Conservation (phyloP, 2,797 vertebrate species). For the Sandelia bainsii region DNA sequence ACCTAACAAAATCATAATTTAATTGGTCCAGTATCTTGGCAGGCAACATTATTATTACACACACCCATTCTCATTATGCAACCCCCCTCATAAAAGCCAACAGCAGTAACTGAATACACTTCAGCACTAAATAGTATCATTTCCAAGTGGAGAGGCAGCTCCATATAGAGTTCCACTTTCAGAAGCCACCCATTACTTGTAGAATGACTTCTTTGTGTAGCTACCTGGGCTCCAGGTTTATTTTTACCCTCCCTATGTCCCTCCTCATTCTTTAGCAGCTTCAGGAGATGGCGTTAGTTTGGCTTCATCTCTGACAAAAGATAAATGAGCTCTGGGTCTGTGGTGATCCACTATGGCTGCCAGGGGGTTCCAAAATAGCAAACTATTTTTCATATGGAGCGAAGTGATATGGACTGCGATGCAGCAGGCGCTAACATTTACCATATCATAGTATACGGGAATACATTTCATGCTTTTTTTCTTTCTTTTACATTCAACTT, state of each 20-base stretch:
- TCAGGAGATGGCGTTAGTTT: slow-evolving; percentile 96
- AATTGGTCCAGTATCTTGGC: slow-evolving; percentile 37
- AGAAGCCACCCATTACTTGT: slow-evolving; percentile 91
- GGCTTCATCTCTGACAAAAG: slow-evolving; percentile 99
- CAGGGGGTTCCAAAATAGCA: slow-evolving; percentile 99
- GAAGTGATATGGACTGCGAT: slow-evolving; percentile 95
- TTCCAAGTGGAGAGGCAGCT: slow-evolving; percentile 64
- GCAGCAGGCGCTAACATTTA: slow-evolving; percentile 95
- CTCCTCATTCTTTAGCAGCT: slow-evolving; percentile 96
- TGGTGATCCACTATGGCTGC: slow-evolving; percentile 97
- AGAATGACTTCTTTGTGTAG: slow-evolving; percentile 88
- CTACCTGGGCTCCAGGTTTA: slow-evolving; percentile 90
- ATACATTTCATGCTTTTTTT: slow-evolving; percentile 89
- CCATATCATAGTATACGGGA: slow-evolving; percentile 88
- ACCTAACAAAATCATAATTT: slow-evolving; percentile 34
- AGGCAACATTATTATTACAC: slow-evolving; percentile 22
- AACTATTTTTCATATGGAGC: slow-evolving; percentile 99
- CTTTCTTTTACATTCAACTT: slow-evolving; percentile 81
- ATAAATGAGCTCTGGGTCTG: slow-evolving; percentile 99
- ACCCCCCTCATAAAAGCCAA: slow-evolving; percentile 38
- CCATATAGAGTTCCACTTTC: slow-evolving; percentile 87
- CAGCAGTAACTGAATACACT: slow-evolving; percentile 47
- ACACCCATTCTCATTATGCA: slow-evolving; percentile 27
- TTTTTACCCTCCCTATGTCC: slow-evolving; percentile 94
- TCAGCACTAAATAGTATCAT: slow-evolving; percentile 66